Percentiles rank a stretch among this genome's conserved stretches.
phyloP scores from a whole-genome alignment of 2,113 vertebrate species.

The Ptilorrhoa leucosticta region DNA sequence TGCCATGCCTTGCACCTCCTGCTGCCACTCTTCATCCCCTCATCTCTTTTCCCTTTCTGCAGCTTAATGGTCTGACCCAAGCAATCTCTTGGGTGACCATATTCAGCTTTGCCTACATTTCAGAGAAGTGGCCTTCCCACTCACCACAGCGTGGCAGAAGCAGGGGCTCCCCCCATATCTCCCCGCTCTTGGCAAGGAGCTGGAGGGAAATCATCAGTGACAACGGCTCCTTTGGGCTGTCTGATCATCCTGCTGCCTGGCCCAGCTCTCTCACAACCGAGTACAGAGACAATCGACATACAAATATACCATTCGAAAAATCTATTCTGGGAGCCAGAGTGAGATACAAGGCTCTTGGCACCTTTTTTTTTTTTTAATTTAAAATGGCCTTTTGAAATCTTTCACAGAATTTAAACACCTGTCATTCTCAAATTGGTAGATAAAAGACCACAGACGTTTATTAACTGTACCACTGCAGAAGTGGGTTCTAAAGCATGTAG shows the following conservation, averaged over 20 bases:
- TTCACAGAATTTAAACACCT: background rate
- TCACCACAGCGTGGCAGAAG: background rate
- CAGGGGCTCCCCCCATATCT: background rate
- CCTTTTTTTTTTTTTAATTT: background rate
- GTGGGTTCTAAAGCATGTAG: background rate
- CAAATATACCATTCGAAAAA: background rate
- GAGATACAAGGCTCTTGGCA: background rate
- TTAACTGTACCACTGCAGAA: background rate
- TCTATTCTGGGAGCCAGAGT: background rate
- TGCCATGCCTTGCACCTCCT: background rate
- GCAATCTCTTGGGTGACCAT: background rate
- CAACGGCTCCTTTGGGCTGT: rapidly evolving
- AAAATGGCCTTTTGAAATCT: background rate
- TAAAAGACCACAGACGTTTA: background rate
- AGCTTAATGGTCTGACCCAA: background rate
- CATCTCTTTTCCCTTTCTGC: background rate
- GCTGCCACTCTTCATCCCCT: background rate
- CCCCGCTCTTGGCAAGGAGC: background rate
- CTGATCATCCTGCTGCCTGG: background rate
- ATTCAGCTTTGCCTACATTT: background rate
- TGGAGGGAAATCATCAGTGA: background rate
- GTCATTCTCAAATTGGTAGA: background rate
- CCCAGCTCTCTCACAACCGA: background rate
- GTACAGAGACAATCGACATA: background rate
- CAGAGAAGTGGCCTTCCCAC: background rate